Percentiles rank a stretch among this genome's conserved stretches.
phyloP scores from a whole-genome alignment of 1,140 invertebrate genomes.

The Metopolophium dirhodum region DNA sequence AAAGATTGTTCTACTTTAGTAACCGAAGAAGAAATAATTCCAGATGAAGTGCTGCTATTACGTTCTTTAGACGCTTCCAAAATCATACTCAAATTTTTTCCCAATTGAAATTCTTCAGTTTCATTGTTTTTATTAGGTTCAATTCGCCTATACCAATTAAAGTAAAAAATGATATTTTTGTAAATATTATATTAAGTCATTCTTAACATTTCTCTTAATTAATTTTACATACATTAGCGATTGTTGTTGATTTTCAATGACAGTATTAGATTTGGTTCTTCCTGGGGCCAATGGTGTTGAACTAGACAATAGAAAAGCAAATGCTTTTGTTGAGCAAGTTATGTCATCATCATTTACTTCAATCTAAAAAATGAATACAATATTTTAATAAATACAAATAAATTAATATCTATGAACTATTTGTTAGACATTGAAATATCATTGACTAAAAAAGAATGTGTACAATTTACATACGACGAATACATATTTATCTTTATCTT shows the following conservation, averaged over 20 bases:
- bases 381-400: background rate
- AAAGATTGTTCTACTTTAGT: conserved; percentile 6
- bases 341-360: conserved; percentile 47
- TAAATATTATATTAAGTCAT: background rate
- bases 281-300: conserved; percentile 39
- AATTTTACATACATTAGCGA: background rate
- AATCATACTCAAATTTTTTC: conserved; percentile 59
- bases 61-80: conserved; percentile 60
- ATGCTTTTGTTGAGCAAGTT: conserved; percentile 55
- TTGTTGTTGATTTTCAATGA: background rate
- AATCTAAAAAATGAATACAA: background rate
- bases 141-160: background rate
- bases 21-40: background rate
- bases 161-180: background rate
- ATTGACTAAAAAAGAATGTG: too few relatives aligned
- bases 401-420: too few relatives aligned
- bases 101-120: background rate
- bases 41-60: conserved; percentile 57
- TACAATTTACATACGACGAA: too few relatives aligned
- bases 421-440: too few relatives aligned
- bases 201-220: background rate
- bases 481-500: too few relatives aligned
- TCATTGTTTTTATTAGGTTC: background rate
- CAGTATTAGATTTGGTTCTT: background rate
- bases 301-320: conserved; percentile 43